A percentile compares a stretch with the other conserved stretches of the same genome.
Evolutionary conservation across 53 echinoderm and acorn worm species (phyloP).

Genomic region (Henricia sp.): DNA sequence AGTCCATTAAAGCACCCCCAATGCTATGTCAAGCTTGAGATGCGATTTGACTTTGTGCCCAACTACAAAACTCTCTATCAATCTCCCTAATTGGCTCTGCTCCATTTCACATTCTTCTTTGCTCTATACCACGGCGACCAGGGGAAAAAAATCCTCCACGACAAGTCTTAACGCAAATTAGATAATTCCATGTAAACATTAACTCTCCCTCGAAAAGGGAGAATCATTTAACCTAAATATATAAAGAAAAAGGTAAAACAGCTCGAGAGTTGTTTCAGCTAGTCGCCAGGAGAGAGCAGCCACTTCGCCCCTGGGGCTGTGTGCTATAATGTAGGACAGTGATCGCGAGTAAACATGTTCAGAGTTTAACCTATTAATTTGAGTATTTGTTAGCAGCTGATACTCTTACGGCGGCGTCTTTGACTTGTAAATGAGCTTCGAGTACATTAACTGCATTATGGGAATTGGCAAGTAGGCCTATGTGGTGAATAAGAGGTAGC

Average conservation of each 20-base stretch:
- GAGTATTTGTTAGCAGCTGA: conserved; percentile 3
- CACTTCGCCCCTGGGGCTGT: too few relatives aligned
- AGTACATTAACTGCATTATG: not conserved
- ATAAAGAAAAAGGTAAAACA: not conserved
- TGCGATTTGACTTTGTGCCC: not conserved
- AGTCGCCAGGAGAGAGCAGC: not conserved
- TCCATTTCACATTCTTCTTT: conserved; percentile 2
- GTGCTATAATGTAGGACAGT: not conserved
- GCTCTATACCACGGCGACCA: not conserved
- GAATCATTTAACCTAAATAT: conserved; percentile 41
- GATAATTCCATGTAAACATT: conserved; percentile 48
- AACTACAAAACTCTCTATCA: not conserved
- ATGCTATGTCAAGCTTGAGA: too few relatives aligned
- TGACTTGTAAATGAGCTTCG: conserved; percentile 2
- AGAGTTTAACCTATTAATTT: not conserved
- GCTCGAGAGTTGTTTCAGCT: not conserved
- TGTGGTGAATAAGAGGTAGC: not conserved
- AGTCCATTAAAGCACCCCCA: too few relatives aligned
- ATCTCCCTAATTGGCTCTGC: conserved; percentile 10
- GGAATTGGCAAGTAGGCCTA: not conserved
- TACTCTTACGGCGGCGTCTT: not conserved
- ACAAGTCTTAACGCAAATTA: conserved; percentile 30
- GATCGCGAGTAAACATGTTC: too few relatives aligned
- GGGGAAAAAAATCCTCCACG: not conserved
- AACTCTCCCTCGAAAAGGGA: conserved; percentile 8